Conservation (phyloP, 2,113 vertebrate genomes). For the Phodopus roborovskii region DNA sequence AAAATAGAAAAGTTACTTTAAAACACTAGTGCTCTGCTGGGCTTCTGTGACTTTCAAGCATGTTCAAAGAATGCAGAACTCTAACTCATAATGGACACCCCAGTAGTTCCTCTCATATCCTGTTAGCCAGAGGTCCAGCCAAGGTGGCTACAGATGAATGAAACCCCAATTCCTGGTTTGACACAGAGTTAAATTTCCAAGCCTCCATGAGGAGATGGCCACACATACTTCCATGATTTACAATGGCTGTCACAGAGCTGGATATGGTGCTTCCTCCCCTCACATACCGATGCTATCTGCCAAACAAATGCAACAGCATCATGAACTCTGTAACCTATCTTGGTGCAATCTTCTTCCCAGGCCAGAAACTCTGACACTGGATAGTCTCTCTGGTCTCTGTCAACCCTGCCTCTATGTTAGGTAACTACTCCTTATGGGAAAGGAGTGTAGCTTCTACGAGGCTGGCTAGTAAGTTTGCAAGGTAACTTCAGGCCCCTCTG, state of each 20-base stretch:
- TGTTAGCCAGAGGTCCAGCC: background rate
- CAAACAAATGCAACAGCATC: rapidly evolving
- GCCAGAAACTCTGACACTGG: background rate
- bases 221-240: background rate
- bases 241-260: rapidly evolving
- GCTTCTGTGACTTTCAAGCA: background rate
- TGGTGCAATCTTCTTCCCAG: constrained; percentile 11
- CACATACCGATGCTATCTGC: background rate
- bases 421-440: constrained; percentile 1
- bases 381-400: background rate
- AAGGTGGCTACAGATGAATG: background rate
- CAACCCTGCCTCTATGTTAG: background rate
- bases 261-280: background rate
- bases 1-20: background rate
- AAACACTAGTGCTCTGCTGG: constrained; percentile 3
- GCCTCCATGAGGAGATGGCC: background rate
- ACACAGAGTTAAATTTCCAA: constrained; percentile 29
- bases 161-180: background rate
- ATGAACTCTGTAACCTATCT: background rate
- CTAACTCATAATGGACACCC: rapidly evolving
- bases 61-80: background rate
- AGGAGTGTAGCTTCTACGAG: background rate
- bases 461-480: background rate
- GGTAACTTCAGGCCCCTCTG: background rate
- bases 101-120: background rate